Conservation (phyloP, 2,888 invertebrate species). For the Volucella zonaria region DNA sequence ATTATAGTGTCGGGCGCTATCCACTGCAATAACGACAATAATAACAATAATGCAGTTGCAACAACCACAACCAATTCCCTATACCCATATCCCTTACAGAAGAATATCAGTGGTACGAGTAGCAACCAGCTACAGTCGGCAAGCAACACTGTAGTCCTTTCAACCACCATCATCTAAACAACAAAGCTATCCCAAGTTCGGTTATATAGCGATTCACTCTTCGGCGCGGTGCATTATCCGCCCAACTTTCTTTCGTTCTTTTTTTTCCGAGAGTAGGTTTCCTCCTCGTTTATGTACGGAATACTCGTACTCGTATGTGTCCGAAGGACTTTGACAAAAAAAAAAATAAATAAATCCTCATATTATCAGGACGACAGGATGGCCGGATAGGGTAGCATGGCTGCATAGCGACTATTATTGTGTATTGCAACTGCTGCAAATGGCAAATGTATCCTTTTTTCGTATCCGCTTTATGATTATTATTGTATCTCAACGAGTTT, state of each 20-base stretch:
- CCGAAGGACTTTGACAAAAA: background rate
- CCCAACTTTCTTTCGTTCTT: conserved; percentile 11
- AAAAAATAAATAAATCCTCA: conserved; percentile 43
- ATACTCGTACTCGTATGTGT: background rate
- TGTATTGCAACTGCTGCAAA: conserved; percentile 64
- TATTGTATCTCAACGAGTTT: conserved; percentile 45
- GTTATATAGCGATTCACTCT: conserved; percentile 31
- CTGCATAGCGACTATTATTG: conserved; percentile 58
- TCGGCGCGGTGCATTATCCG: conserved; percentile 32
- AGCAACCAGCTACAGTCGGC: conserved; percentile 14
- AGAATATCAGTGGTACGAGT: background rate
- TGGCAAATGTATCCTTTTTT: conserved; percentile 58
- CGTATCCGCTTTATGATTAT: conserved; percentile 58
- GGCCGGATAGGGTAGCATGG: background rate
- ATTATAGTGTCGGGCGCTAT: conserved; percentile 30
- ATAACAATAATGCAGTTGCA: conserved; percentile 66
- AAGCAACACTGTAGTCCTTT: conserved; percentile 5
- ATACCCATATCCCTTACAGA: conserved; percentile 5
- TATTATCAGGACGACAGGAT: conserved; percentile 40
- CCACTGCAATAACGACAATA: conserved; percentile 57
- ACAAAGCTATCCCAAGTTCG: conserved; percentile 44
- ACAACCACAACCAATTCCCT: conserved; percentile 34
- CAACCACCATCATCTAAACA: conserved; percentile 34
- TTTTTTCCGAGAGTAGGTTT: conserved; percentile 38
- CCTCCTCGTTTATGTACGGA: conserved; percentile 22